Evolutionary conservation across 2,113 vertebrate species (phyloP).

Genomic region (Himantopus leucocephalus): DNA sequence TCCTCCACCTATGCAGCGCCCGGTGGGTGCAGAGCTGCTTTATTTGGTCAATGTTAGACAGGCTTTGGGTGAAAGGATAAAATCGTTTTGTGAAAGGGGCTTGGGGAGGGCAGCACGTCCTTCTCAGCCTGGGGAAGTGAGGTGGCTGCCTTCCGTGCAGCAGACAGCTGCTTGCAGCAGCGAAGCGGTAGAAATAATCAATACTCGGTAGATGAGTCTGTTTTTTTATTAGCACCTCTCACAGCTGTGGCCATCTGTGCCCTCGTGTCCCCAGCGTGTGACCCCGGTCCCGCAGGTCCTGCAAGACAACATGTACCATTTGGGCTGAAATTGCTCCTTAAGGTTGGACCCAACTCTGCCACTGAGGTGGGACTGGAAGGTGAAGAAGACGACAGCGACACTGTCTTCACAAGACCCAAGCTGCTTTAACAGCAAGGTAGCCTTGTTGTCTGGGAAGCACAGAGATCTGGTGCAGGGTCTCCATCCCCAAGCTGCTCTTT

Average conservation of each 20-base stretch:
- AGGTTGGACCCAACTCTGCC: neutral
- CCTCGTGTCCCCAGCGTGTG: neutral
- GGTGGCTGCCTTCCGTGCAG: neutral
- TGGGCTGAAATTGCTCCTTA: neutral
- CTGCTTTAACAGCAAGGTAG: neutral
- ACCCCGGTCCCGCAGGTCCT: fast-evolving
- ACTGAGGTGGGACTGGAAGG: neutral
- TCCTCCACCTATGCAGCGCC: neutral
- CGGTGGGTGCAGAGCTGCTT: neutral
- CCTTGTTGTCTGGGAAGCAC: neutral
- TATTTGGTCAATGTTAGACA: fast-evolving
- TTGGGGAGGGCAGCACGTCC: fast-evolving
- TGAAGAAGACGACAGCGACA: fast-evolving
- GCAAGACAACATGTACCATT: fast-evolving
- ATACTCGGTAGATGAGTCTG: neutral
- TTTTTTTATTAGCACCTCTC: neutral
- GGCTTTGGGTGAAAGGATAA: neutral
- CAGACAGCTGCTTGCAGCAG: neutral
- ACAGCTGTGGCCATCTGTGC: neutral
- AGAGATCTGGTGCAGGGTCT: neutral
- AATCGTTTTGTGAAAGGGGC: neutral
- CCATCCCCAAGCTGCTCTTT: neutral
- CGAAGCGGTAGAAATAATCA: neutral
- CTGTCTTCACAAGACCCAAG: neutral
- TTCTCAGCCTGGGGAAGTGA: neutral